Evolutionary conservation across 2,888 invertebrate genomes (phyloP).

Genomic region (Tipula lateralis): DNA sequence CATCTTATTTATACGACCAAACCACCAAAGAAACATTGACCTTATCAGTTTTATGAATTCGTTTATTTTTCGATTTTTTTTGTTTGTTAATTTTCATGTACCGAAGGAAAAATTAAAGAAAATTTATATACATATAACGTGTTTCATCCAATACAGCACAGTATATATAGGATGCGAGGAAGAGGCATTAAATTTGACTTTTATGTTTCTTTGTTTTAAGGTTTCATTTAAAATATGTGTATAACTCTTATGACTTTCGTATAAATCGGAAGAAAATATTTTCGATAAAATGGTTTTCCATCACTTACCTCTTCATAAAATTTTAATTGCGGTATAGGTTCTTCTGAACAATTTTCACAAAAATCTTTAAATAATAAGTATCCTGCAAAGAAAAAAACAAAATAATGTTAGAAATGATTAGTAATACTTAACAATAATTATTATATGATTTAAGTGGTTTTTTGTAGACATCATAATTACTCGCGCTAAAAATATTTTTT

Average conservation of each 20-base stretch:
- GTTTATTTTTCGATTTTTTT: neutral
- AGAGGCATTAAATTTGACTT: neutral
- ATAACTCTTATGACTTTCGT: neutral
- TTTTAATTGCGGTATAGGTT: slow-evolving; percentile 94
- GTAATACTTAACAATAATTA: neutral
- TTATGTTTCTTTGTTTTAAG: neutral
- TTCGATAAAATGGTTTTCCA: neutral
- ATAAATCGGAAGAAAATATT: neutral
- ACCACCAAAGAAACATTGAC: neutral
- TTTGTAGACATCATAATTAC: too few relatives aligned
- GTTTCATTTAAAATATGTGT: neutral
- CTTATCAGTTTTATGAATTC: slow-evolving; percentile 11
- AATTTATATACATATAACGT: neutral
- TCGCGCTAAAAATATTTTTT: too few relatives aligned
- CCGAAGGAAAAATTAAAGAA: neutral
- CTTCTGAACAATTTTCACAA: slow-evolving; percentile 94
- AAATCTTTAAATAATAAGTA: slow-evolving; percentile 99
- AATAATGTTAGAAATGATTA: neutral
- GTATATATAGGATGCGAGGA: neutral
- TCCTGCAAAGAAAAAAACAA: slow-evolving; percentile 59
- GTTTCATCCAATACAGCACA: neutral
- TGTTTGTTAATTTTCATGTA: neutral
- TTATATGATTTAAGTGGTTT: neutral
- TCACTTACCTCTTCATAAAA: slow-evolving; percentile 96
- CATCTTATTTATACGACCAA: slow-evolving; percentile 11